Base-by-base conservation (phyloP, 2,888 invertebrate species). In the Caenorhabditis doughertyi region DNA sequence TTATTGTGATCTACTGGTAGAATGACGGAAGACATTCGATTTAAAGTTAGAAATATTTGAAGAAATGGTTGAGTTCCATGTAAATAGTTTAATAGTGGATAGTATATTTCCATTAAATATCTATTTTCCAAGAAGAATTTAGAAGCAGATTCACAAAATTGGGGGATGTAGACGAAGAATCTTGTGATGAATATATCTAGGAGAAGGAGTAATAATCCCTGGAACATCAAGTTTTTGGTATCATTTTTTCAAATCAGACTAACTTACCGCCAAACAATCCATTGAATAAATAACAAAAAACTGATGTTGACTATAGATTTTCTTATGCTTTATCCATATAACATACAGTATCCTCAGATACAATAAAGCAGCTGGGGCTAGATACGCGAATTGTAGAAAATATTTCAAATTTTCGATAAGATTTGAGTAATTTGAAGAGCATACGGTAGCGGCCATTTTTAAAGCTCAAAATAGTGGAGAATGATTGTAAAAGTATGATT, bases 1-100 rank as follows among this genome's bases (percentile, higher is more conserved):
- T 70, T 39, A 25, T 55, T 74, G 25, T 74, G 58, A 21, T 81
- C 42, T 0, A 74, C 55, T 42, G 80, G 80, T 35, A 23, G 49
- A 13, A 73, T 25, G 0, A 81, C 81, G 11, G 70, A 81, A 25
- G 74, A 65, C 56, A 67, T 51, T 64, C 81, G 62, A 55, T 81
- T 81, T 1, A 56, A 23, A 1, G 70, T 71, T 3, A 81, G 64
- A 7, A 74, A 70, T 25, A 81, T 81, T 62, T 81, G 81, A n/a
- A 81, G 70, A 16, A 71, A 29, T 9, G 74, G 74, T 64, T 81
- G 74, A 18, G 49, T 9, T 27, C 56, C 56, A 25, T 76, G 73
- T 3, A 80, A 60, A 73, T 80, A 74, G 35, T 60, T 68, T 23
- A 70, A 49, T 13, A 81, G 25, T 27, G 81, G 81, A 35, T 81